These are phyloP conservation scores for Ceyx melanurus DNA, from an alignment of 2,113 vertebrate genomes.

Conservation along the genomic window DNA sequence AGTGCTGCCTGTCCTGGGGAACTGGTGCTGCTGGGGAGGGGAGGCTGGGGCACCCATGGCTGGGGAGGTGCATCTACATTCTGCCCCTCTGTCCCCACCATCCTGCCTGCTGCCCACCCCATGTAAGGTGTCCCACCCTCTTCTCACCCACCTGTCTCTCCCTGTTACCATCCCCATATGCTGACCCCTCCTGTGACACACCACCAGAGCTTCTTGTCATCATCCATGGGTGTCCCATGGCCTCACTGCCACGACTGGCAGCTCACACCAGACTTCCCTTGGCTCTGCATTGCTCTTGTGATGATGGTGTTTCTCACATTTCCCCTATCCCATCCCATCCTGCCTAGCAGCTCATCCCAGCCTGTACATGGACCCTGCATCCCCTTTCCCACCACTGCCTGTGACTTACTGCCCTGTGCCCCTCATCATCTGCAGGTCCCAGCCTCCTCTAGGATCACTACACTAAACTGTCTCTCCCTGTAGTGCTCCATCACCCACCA, in stretches of 20 bases:
- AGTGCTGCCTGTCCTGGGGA: background rate
- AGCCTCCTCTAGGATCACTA: background rate
- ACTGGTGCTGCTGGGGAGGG: background rate
- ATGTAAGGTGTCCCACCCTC: background rate
- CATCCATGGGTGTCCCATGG: accelerated
- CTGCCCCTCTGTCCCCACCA: background rate
- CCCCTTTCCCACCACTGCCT: accelerated
- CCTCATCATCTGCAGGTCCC: background rate
- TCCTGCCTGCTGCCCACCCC: background rate
- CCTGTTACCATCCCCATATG: background rate
- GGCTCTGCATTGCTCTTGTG: background rate
- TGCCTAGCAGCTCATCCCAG: background rate
- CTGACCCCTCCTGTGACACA: background rate
- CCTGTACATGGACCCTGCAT: background rate
- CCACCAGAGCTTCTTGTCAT: background rate
- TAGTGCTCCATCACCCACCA: background rate
- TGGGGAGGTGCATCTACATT: background rate
- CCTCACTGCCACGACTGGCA: background rate
- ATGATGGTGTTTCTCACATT: background rate
- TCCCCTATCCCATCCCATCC: background rate
- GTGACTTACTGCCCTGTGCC: background rate
- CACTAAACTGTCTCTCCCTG: background rate
- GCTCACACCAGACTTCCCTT: background rate
- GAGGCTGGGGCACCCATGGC: background rate
- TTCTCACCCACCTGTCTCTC: background rate